Base-by-base conservation (phyloP, 2,888 invertebrate species). In the Marronus borbonicus region DNA sequence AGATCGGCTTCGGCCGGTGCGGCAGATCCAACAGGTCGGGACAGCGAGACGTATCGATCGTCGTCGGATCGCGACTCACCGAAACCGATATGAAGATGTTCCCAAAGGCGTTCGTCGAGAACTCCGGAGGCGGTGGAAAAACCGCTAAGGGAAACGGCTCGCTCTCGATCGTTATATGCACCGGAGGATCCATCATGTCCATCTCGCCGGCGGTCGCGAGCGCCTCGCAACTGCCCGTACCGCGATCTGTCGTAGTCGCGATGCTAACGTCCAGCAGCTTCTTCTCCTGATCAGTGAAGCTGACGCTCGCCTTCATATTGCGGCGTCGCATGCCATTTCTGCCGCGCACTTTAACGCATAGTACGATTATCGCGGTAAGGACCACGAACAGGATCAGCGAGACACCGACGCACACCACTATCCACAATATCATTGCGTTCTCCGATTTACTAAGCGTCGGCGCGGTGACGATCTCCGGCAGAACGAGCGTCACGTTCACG, bases 201-300 rank as follows among this genome's bases (percentile, higher is more conserved):
- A 92, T 88, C 31, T 91, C 91, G 68, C 68, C 68, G 52, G 28
- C 50, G 50, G 17, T 36, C 36, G 68, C 93, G 52, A 93, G 91
- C 84, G 87, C 88, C 80, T 89, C 89, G 81, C 87, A 87, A 82
- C 89, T 88, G 20, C 94, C 94, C 49, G 89, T 92, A 75, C 88
- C 91, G 5, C 92, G 89, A 81, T 92, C 92, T 39, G 92, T 92
- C 0, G 93, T 93, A 5, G 93, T 93, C 14, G 93, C 93, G 52
- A 93, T 93, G 82, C 96, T 96, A 20, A 95, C 93, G 83, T 96
- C 96, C 80, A 96, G 89, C 78, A 96, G 90, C 85, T 96, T 95
- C 88, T 96, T 96, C 86, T 96, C 96, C 89, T 96, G 96, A 85
- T 96, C 96, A 68, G 94, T 95, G 86, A 95, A 95, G 86, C 95